phyloP scores from a whole-genome alignment of 2,113 vertebrate species.

The Mionectes macconnelli region DNA sequence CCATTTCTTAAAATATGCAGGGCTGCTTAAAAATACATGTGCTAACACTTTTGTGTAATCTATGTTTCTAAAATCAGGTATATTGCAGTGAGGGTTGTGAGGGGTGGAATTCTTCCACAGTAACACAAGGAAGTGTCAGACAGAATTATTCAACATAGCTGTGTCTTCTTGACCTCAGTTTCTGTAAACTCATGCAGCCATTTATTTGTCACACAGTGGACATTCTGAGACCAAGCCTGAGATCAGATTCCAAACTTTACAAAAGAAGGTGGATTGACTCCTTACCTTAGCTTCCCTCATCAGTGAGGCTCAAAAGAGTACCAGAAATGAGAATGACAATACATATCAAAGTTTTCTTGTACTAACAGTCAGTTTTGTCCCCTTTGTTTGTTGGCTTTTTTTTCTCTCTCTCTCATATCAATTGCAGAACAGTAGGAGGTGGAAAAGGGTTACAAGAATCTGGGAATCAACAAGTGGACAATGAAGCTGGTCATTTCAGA shows the following conservation, averaged over 20 bases:
- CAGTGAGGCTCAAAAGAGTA: neutral
- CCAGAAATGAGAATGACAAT: neutral
- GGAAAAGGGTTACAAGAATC: neutral
- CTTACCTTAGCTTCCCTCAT: neutral
- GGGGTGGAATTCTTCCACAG: neutral
- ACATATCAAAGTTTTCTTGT: neutral
- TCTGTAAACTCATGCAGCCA: neutral
- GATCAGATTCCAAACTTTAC: neutral
- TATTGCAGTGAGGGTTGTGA: neutral
- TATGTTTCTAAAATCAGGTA: neutral
- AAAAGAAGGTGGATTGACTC: neutral
- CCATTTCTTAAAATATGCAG: neutral
- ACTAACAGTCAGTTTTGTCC: neutral
- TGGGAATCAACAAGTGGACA: neutral
- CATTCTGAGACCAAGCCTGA: neutral
- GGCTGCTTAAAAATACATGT: constrained; percentile 9
- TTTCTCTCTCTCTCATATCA: neutral
- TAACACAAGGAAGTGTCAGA: neutral
- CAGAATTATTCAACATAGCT: neutral
- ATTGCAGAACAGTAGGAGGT: neutral
- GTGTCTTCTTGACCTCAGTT: neutral
- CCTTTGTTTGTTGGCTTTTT: neutral
- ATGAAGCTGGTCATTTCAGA: neutral
- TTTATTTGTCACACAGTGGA: neutral
- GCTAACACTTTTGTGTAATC: neutral